Percentiles rank a stretch among this genome's conserved stretches.
phyloP scores from a whole-genome alignment of 2,797 vertebrate species.

The Macropodus opercularis region DNA sequence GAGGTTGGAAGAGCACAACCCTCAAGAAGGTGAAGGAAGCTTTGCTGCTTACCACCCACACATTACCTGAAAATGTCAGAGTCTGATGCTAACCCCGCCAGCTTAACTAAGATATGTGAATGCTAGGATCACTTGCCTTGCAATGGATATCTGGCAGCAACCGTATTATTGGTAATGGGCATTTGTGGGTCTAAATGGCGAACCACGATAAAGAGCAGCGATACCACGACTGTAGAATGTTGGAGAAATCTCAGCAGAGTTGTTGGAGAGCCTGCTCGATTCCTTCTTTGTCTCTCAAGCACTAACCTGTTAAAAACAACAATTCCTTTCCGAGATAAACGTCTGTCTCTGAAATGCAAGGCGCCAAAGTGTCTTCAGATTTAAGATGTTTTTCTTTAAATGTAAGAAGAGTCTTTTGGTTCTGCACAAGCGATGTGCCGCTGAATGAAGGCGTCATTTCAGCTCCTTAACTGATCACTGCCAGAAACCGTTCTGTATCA shows the following conservation, averaged over 20 bases:
- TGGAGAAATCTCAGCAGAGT: conserved; percentile 17
- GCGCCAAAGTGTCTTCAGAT: conserved; percentile 64
- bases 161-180: conserved; percentile 36
- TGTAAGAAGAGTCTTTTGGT: conserved; percentile 54
- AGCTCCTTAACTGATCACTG: conserved; percentile 75
- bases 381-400: conserved; percentile 13
- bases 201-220: conserved; percentile 19
- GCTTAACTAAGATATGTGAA: conserved; percentile 72
- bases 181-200: conserved; percentile 44
- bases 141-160: conserved; percentile 49
- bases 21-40: conserved; percentile 73
- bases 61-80: conserved; percentile 64
- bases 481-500: conserved; percentile 74
- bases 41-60: conserved; percentile 67
- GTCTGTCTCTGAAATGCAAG: conserved; percentile 75
- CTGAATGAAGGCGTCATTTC: conserved; percentile 75
- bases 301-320: conserved; percentile 60
- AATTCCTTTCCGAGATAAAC: conserved; percentile 67
- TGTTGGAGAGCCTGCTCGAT: conserved; percentile 43
- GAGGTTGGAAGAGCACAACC: conserved; percentile 73
- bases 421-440: conserved; percentile 35
- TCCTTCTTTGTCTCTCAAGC: conserved; percentile 70
- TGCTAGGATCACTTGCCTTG: conserved; percentile 59
- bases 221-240: conserved; percentile 14
- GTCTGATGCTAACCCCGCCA: conserved; percentile 64